Percentiles rank a stretch among this genome's conserved stretches.
Evolutionary conservation across 2,888 invertebrate genomes (phyloP).

Genomic region (Lathronympha strigana): DNA sequence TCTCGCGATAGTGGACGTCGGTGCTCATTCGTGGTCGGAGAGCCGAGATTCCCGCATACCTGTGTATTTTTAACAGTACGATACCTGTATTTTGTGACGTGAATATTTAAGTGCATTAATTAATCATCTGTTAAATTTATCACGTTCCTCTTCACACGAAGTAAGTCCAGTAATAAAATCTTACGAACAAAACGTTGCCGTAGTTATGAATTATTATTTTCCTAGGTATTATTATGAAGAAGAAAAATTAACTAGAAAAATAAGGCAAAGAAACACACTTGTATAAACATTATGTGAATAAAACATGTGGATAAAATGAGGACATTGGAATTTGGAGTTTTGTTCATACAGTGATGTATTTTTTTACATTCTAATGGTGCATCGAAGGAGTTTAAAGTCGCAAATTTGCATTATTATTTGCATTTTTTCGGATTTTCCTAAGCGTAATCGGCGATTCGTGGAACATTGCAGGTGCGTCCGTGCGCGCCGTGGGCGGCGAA

Average conservation of each 20-base stretch:
- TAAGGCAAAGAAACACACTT: constrained; percentile 7
- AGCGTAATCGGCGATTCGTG: constrained; percentile 57
- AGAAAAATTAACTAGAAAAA: constrained; percentile 1
- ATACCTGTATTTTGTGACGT: constrained; percentile 9
- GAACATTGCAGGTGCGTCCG: constrained; percentile 73
- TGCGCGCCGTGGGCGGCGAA: constrained; percentile 67
- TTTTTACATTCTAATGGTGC: neutral
- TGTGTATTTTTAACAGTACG: constrained; percentile 2
- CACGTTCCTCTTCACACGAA: neutral
- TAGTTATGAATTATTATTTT: neutral
- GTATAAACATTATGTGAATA: constrained; percentile 23
- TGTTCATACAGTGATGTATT: neutral
- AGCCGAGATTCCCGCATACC: constrained; percentile 58
- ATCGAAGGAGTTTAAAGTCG: too few relatives aligned
- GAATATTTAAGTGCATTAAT: neutral
- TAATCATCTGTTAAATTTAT: neutral
- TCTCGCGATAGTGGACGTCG: constrained; percentile 53
- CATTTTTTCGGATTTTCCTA: constrained; percentile 25
- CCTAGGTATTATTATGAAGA: neutral
- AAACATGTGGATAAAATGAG: constrained; percentile 11
- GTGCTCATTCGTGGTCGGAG: constrained; percentile 66
- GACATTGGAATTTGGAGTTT: neutral
- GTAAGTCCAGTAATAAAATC: constrained; percentile 8
- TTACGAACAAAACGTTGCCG: neutral
- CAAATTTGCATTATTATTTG: too few relatives aligned